These are phyloP conservation scores for Capreolus pygargus DNA, from an alignment of 2,113 vertebrate genomes.

Conservation along the genomic window DNA sequence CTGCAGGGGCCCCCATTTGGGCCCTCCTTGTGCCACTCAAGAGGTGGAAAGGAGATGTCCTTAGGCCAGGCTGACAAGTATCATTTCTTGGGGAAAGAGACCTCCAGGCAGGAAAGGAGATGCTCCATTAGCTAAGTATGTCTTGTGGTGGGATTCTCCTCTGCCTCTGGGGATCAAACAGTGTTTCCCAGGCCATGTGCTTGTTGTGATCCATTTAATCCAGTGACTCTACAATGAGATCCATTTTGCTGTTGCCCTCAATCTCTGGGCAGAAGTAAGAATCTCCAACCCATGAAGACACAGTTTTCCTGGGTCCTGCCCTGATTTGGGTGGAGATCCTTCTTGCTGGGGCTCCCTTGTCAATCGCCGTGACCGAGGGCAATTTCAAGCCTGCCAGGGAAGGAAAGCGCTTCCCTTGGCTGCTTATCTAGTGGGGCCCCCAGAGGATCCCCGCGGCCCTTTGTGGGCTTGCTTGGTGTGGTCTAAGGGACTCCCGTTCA, in stretches of 20 bases:
- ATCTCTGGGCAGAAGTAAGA: background rate
- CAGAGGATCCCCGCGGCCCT: background rate
- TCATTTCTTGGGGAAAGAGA: background rate
- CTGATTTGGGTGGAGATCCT: background rate
- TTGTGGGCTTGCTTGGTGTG: background rate
- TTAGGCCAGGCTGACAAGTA: background rate
- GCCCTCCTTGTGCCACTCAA: background rate
- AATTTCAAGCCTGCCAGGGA: background rate
- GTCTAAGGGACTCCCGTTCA: background rate
- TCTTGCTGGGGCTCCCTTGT: background rate
- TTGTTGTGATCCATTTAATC: background rate
- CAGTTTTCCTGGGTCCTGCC: background rate
- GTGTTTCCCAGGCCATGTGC: background rate
- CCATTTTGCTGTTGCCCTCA: background rate
- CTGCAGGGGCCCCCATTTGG: background rate
- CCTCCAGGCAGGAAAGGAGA: background rate
- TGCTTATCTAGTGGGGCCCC: background rate
- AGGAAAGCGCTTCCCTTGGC: background rate
- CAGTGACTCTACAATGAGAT: background rate
- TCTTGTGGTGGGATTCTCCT: background rate
- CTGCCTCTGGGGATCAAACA: background rate
- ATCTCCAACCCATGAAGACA: background rate
- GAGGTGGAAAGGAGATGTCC: background rate
- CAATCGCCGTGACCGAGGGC: background rate
- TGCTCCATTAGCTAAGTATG: background rate